Conservation (phyloP, 2,888 invertebrate species). For the Acleris emargana region DNA sequence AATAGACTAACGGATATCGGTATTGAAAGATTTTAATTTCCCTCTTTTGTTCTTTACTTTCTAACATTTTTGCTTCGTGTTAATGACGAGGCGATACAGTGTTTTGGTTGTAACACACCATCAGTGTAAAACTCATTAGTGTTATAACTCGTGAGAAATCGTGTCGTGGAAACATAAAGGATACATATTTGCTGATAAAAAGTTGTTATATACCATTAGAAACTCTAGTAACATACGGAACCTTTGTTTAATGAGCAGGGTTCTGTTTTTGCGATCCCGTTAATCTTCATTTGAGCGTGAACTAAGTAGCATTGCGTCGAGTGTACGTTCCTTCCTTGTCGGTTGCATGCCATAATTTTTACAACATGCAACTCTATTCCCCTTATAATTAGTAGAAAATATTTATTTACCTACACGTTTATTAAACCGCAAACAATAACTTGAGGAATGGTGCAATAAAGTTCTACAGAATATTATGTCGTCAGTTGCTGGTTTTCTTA, state of each 20-base stretch:
- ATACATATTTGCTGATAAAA: conserved; percentile 19
- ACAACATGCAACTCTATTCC: conserved; percentile 24
- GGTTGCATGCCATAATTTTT: conserved; percentile 42
- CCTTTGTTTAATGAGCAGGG: conserved; percentile 13
- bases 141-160: conserved; percentile 20
- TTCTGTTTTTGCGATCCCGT: conserved; percentile 38
- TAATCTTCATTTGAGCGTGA: conserved; percentile 46
- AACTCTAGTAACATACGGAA: conserved; percentile 27
- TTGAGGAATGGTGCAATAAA: too few species aligned
- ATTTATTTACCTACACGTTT: neutral
- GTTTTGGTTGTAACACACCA: conserved; percentile 15
- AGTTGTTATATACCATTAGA: conserved; percentile 6
- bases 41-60: conserved; percentile 24
- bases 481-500: too few species aligned
- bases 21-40: conserved; percentile 13
- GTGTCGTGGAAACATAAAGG: conserved; percentile 10
- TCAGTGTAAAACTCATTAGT: conserved; percentile 17
- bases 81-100: conserved; percentile 20
- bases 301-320: conserved; percentile 39
- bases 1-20: conserved; percentile 8
- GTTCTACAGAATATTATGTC: too few species aligned
- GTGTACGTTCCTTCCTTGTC: conserved; percentile 45
- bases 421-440: neutral
- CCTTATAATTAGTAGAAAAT: conserved; percentile 9
- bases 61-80: conserved; percentile 14